phyloP scores from a whole-genome alignment of 2,797 vertebrate species.

The Microcaecilia unicolor region DNA sequence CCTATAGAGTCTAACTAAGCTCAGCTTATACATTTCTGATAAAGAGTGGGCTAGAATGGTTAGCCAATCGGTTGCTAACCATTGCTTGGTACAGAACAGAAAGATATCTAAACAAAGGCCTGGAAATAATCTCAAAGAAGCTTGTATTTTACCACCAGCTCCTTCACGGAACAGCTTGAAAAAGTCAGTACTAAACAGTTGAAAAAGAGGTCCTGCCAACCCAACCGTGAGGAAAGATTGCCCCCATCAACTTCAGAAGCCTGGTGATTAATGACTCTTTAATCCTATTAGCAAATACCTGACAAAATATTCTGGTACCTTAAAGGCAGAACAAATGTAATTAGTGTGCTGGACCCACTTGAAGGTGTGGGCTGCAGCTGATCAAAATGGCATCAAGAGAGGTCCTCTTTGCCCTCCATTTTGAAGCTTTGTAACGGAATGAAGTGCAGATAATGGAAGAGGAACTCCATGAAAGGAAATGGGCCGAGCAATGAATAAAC shows the following conservation, averaged over 20 bases:
- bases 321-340: conserved; percentile 75
- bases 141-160: no score
- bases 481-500: conserved; percentile 61
- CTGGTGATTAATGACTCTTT: conserved; percentile 62
- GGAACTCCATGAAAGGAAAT: conserved; percentile 65
- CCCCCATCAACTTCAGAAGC: conserved; percentile 20
- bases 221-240: neutral
- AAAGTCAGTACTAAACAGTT: neutral
- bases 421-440: conserved; percentile 55
- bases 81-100: no score
- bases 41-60: no score
- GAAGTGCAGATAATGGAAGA: conserved; percentile 47
- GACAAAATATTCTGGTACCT: conserved; percentile 46
- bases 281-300: conserved; percentile 54
- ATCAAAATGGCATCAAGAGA: conserved; percentile 57
- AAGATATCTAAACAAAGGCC: no score
- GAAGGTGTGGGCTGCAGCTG: conserved; percentile 62
- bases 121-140: no score
- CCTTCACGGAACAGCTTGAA: no score
- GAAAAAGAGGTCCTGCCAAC: neutral
- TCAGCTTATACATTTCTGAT: no score
- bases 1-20: no score
- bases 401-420: conserved; percentile 32
- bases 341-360: conserved; percentile 76
- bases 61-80: no score